Evolutionary conservation across 2,797 vertebrate species (phyloP).

Genomic region (Meda fulgida): DNA sequence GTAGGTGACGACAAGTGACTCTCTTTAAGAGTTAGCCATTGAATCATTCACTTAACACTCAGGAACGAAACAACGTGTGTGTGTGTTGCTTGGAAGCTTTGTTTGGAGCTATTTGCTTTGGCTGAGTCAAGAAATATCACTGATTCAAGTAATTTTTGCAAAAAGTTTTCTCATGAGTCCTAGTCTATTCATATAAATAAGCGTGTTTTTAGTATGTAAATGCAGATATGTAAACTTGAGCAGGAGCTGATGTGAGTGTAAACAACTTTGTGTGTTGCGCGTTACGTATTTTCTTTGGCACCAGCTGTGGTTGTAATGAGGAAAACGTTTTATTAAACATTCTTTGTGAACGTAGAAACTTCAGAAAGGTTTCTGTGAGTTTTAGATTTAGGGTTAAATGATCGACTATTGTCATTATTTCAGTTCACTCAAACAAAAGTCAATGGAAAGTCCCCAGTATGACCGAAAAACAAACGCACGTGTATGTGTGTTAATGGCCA

Average conservation of each 20-base stretch:
- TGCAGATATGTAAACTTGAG: background rate
- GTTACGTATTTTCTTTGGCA: background rate
- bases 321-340: background rate
- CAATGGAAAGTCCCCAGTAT: background rate
- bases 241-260: background rate
- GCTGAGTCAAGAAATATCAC: background rate
- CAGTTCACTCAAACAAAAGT: slow-evolving; percentile 1
- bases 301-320: background rate
- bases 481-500: slow-evolving; percentile 50
- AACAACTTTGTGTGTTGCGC: background rate
- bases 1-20: background rate
- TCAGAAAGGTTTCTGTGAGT: background rate
- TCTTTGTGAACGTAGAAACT: background rate
- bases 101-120: background rate
- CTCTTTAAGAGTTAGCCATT: background rate
- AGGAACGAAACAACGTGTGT: background rate
- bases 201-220: background rate
- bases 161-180: background rate
- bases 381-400: background rate
- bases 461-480: slow-evolving; percentile 25
- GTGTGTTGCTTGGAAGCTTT: background rate
- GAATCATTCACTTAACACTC: background rate
- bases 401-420: background rate
- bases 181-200: background rate
- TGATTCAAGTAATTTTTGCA: background rate